Percentiles rank a stretch among this genome's conserved stretches.
phyloP scores from a whole-genome alignment of 2,888 invertebrate genomes.

The Eudemis profundana region DNA sequence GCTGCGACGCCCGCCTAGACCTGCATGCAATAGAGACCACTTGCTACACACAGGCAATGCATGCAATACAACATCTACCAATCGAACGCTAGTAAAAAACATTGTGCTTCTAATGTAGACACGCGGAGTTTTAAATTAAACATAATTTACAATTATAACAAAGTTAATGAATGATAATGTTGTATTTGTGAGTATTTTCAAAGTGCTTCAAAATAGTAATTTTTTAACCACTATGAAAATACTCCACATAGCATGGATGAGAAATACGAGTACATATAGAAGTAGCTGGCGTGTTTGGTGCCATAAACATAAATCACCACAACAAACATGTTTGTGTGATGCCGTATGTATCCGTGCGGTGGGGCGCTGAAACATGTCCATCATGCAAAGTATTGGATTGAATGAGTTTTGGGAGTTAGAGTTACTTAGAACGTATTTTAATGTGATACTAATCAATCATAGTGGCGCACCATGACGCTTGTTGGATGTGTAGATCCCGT shows the following conservation, averaged over 20 bases:
- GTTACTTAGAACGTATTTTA: neutral
- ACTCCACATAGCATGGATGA: conserved; percentile 4
- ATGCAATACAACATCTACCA: conserved; percentile 68
- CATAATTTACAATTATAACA: neutral
- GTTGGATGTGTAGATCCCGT: too few relatives aligned
- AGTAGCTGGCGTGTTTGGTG: conserved; percentile 9
- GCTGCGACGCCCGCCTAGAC: conserved; percentile 95
- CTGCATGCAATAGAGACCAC: conserved; percentile 87
- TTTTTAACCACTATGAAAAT: conserved; percentile 15
- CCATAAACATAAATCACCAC: conserved; percentile 12
- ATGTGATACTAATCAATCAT: too few relatives aligned
- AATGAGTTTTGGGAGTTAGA: neutral
- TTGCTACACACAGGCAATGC: conserved; percentile 80
- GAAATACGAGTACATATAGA: conserved; percentile 23
- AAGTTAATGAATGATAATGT: conserved; percentile 3
- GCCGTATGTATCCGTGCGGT: neutral
- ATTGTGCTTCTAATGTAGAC: conserved; percentile 24
- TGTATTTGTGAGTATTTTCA: conserved; percentile 14
- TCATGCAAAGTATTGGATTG: neutral
- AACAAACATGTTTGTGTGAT: conserved; percentile 16
- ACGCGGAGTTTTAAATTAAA: neutral
- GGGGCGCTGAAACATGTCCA: neutral
- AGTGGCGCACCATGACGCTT: too few relatives aligned
- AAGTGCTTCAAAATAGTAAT: conserved; percentile 14
- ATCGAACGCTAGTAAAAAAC: conserved; percentile 57